Percentiles rank a stretch among this genome's conserved stretches.
Conservation (phyloP, 2,888 invertebrate genomes). For the Chironomus riparius region DNA sequence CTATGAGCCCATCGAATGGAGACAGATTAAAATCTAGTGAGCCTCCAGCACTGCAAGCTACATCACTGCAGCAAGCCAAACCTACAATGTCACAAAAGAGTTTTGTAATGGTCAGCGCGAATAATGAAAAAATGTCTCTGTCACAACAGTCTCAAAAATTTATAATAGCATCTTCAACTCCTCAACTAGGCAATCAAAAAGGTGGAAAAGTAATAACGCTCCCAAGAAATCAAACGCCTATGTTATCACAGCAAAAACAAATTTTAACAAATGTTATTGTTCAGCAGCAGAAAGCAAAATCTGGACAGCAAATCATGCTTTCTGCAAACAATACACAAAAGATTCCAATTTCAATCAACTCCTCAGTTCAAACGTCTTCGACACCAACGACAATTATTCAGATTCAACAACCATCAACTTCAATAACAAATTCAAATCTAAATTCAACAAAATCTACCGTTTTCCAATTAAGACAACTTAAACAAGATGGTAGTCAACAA, state of each 20-base stretch:
- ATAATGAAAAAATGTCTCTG: background rate
- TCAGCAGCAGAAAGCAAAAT: conserved; percentile 29
- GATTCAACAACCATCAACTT: conserved; percentile 34
- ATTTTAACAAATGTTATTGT: conserved; percentile 35
- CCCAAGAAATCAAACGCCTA: conserved; percentile 1
- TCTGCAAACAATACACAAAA: background rate
- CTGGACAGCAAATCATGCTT: background rate
- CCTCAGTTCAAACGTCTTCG: conserved; percentile 31
- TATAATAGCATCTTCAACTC: conserved; percentile 1
- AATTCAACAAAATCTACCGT: conserved; percentile 35
- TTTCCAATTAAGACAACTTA: conserved; percentile 38
- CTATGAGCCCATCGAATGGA: too few relatives aligned
- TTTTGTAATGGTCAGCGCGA: background rate
- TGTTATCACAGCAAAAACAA: conserved; percentile 38
- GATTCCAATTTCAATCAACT: background rate
- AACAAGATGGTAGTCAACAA: background rate
- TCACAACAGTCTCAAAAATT: background rate
- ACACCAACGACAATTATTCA: conserved; percentile 34
- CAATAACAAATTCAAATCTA: background rate
- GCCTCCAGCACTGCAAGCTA: background rate
- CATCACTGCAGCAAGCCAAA: too few relatives aligned
- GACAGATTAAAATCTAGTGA: background rate
- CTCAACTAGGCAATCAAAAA: background rate
- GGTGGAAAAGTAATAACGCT: background rate
- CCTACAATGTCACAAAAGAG: background rate